Evolutionary conservation across 2,888 invertebrate genomes (phyloP).

Genomic region (Dusona sp.): DNA sequence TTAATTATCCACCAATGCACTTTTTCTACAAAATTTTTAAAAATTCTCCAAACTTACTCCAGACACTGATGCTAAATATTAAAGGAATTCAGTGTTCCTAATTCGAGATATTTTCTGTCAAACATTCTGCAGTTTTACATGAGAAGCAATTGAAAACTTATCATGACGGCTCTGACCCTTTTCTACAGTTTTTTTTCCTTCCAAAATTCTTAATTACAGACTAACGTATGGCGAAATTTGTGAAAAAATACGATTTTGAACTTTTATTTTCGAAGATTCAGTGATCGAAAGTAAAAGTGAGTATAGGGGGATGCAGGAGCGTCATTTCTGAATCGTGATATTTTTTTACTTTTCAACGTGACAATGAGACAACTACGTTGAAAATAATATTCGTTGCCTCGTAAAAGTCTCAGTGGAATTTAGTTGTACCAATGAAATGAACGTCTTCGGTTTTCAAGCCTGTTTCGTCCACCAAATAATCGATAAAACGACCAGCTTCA

Average conservation of each 20-base stretch:
- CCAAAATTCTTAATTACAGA: too few relatives aligned
- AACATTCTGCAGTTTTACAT: not conserved
- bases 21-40: not conserved
- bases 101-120: too few relatives aligned
- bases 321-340: too few relatives aligned
- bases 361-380: too few relatives aligned
- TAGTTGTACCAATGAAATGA: slow-evolving; percentile 83
- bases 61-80: not conserved
- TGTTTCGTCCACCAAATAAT: slow-evolving; percentile 81
- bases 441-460: slow-evolving; percentile 79
- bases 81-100: too few relatives aligned
- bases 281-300: too few relatives aligned
- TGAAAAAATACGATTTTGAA: too few relatives aligned
- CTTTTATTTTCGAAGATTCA: too few relatives aligned
- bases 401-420: not conserved
- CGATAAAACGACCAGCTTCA: slow-evolving; percentile 82
- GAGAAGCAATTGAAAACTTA: not conserved
- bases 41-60: not conserved
- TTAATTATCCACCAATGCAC: not conserved
- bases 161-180: not conserved
- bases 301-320: too few relatives aligned
- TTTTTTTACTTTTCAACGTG: too few relatives aligned
- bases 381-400: not conserved
- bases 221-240: too few relatives aligned
- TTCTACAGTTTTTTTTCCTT: too few relatives aligned